Evolutionary conservation across 1,140 invertebrate species (phyloP).

Genomic region (Leptinotarsa texana): DNA sequence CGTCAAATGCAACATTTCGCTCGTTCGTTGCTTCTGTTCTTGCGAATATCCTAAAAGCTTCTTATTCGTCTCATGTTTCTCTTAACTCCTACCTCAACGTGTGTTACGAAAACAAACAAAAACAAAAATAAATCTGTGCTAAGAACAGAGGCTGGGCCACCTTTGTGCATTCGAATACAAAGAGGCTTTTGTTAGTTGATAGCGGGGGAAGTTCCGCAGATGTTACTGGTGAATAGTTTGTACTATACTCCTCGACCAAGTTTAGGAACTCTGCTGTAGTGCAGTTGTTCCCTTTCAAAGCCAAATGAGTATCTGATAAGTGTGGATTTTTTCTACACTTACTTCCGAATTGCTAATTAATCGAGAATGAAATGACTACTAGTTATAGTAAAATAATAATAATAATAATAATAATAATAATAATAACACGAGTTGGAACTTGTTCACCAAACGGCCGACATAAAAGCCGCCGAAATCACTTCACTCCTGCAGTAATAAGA

Average conservation of each 20-base stretch:
- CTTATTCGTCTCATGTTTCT: constrained; percentile 3
- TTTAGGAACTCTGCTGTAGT: background rate
- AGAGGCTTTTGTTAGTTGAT: background rate
- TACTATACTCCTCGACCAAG: background rate
- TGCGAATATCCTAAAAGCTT: constrained; percentile 8
- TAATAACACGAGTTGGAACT: too few species aligned
- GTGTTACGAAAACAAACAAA: constrained; percentile 14
- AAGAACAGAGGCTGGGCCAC: background rate
- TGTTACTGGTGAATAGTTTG: background rate
- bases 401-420: too few species aligned
- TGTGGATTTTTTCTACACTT: too few species aligned
- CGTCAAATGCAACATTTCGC: background rate
- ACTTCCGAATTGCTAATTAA: too few species aligned
- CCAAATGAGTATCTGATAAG: too few species aligned
- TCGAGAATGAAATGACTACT: too few species aligned
- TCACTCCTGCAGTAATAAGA: too few species aligned
- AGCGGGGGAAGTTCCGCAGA: constrained; percentile 7
- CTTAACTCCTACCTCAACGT: constrained; percentile 10
- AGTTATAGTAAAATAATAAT: too few species aligned
- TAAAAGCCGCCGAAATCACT: too few species aligned
- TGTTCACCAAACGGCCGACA: too few species aligned
- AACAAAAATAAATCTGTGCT: background rate
- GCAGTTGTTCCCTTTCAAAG: too few species aligned
- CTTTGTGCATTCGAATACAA: constrained; percentile 8
- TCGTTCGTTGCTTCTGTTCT: background rate